Conservation (phyloP, 2,113 vertebrate species). For the Gracilinanus agilis region DNA sequence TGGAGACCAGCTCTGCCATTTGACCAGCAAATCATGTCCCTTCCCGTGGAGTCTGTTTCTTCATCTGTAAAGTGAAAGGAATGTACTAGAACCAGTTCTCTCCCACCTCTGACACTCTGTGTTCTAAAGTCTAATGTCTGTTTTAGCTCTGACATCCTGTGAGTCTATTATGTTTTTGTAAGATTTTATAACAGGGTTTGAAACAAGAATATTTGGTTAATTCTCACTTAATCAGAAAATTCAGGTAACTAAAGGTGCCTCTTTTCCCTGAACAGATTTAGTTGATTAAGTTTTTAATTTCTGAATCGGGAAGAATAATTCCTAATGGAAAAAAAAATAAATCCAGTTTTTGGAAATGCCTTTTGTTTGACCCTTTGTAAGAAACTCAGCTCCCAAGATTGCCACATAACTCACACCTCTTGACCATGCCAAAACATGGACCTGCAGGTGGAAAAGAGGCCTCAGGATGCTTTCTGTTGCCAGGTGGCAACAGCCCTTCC, state of each 20-base stretch:
- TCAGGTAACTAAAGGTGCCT: constrained; percentile 47
- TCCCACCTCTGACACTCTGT: not conserved
- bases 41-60: not conserved
- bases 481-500: not conserved
- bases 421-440: not conserved
- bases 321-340: constrained; percentile 22
- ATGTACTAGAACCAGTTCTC: not conserved
- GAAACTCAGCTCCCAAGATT: constrained; percentile 36
- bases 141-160: not conserved
- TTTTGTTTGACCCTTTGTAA: constrained; percentile 52
- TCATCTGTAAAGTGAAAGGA: not conserved
- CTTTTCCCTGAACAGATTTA: constrained; percentile 16
- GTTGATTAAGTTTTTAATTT: constrained; percentile 57
- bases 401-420: not conserved
- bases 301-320: constrained; percentile 50
- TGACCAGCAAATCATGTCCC: not conserved
- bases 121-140: not conserved
- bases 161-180: constrained; percentile 57
- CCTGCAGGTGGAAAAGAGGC: constrained; percentile 40
- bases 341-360: constrained; percentile 35
- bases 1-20: not conserved
- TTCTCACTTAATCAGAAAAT: constrained; percentile 56
- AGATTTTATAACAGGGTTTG: constrained; percentile 57
- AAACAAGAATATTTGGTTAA: constrained; percentile 50
- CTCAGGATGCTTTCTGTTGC: not conserved